These are phyloP conservation scores for Catharus ustulatus DNA, from an alignment of 2,797 vertebrate species.

Conservation along the genomic window DNA sequence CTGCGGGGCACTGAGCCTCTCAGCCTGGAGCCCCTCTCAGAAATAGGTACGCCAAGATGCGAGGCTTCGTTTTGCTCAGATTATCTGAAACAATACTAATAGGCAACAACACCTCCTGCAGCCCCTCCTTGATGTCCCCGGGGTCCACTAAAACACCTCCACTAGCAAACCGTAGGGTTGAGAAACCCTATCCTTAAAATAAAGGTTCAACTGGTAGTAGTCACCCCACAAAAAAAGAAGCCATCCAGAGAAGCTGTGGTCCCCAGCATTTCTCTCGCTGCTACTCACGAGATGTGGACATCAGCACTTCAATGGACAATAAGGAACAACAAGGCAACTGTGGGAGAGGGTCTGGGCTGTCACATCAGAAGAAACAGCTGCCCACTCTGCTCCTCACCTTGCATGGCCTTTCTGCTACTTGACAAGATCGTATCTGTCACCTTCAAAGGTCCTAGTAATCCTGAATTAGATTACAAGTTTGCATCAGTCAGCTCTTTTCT, in stretches of 20 bases:
- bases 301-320: accelerated
- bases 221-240: neutral
- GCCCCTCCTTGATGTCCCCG: neutral
- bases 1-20: neutral
- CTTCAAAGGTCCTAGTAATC: neutral
- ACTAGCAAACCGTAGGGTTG: neutral
- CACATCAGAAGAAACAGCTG: neutral
- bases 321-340: neutral
- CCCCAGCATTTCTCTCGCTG: accelerated
- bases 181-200: neutral
- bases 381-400: neutral
- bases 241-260: neutral
- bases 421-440: neutral
- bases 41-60: neutral
- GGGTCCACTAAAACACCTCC: neutral
- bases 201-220: neutral
- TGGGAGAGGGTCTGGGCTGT: neutral
- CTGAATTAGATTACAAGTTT: neutral
- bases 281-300: neutral
- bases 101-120: neutral
- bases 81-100: neutral
- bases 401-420: neutral
- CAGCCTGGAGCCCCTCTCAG: neutral
- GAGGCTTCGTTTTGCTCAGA: neutral
- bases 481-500: neutral